Conservation (phyloP, 2,888 invertebrate genomes). For the Mesorhabditis spiculigera region DNA sequence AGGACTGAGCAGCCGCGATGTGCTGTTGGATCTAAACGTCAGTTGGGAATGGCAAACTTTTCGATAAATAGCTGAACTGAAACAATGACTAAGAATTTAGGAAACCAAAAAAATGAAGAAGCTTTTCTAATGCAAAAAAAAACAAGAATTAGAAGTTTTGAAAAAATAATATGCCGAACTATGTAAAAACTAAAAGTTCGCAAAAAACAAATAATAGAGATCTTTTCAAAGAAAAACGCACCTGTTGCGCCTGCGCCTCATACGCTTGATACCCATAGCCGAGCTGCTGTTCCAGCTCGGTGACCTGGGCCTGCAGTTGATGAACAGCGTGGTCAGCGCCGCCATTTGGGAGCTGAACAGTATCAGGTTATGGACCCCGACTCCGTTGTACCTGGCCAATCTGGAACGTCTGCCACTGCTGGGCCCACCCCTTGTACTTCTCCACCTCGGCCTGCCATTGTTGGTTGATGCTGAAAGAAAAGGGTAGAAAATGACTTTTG, state of each 20-base stretch:
- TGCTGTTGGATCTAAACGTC: no score
- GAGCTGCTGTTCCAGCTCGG: constrained; percentile 50
- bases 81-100: no score
- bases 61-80: no score
- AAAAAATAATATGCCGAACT: no score
- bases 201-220: background rate
- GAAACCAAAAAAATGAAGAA: background rate
- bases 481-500: background rate
- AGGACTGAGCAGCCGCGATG: no score
- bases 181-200: background rate
- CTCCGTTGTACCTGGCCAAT: constrained; percentile 42
- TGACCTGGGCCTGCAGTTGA: constrained; percentile 45
- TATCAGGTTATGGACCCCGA: background rate
- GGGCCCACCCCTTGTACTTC: constrained; percentile 48
- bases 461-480: constrained; percentile 24
- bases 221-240: constrained; percentile 15
- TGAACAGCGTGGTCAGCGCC: constrained; percentile 36
- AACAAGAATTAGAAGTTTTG: background rate
- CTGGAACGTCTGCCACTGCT: constrained; percentile 56
- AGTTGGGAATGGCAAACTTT: no score
- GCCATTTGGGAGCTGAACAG: constrained; percentile 36
- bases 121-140: background rate
- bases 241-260: constrained; percentile 56
- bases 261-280: constrained; percentile 53
- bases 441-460: constrained; percentile 53